These are phyloP conservation scores for Phataginus tricuspis DNA, from an alignment of 2,797 vertebrate genomes.

Conservation along the genomic window DNA sequence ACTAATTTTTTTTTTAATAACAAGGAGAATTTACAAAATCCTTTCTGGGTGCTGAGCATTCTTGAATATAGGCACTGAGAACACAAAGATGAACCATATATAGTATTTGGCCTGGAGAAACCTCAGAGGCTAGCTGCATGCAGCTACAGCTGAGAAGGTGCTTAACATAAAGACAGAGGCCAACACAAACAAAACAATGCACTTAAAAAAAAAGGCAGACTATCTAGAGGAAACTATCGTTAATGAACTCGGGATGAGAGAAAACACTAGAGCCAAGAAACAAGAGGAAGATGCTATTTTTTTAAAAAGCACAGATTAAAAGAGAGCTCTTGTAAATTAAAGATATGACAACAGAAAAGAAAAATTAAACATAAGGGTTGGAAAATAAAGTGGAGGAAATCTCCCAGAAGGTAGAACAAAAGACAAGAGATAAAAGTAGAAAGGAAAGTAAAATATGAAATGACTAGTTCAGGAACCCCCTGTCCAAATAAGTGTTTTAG, in stretches of 20 bases:
- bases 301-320: not conserved
- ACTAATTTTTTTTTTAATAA: not conserved
- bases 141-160: not conserved
- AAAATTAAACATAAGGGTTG: not conserved
- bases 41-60: not conserved
- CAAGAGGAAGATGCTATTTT: not conserved
- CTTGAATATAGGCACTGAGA: not conserved
- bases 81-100: constrained; percentile 15
- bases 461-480: not conserved
- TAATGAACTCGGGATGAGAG: not conserved
- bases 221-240: not conserved
- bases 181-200: not conserved
- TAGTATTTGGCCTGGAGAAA: not conserved
- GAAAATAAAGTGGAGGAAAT: not conserved
- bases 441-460: not conserved
- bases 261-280: not conserved
- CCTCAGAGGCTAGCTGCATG: not conserved
- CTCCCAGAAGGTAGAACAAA: not conserved
- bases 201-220: not conserved
- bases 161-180: not conserved
- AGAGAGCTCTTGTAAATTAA: constrained; percentile 27
- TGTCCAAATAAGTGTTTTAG: not conserved
- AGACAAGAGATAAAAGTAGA: not conserved
- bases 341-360: not conserved
- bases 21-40: constrained; percentile 11